Percentiles rank a stretch among this genome's conserved stretches.
Evolutionary conservation across 2,113 vertebrate genomes (phyloP).

Genomic region (Muntiacus reevesi): DNA sequence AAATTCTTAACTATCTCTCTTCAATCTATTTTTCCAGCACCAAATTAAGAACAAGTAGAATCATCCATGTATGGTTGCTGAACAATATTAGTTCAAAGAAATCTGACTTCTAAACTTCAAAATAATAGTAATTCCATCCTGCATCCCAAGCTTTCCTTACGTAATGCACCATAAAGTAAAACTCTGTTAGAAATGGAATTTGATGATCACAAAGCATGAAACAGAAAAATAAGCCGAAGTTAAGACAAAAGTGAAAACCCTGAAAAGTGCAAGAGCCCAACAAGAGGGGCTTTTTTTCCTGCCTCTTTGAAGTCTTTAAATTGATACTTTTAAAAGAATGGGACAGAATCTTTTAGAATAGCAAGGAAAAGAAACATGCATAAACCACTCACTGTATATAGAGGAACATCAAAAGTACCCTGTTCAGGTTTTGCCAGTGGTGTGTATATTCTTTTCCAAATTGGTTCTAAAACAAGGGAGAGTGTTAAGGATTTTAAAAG

Average conservation of each 20-base stretch:
- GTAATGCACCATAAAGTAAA: not conserved
- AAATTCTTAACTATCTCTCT: not conserved
- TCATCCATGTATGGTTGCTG: not conserved
- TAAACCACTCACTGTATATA: not conserved
- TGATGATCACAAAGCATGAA: not conserved
- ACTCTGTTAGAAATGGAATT: not conserved
- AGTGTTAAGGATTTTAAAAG: constrained; percentile 75
- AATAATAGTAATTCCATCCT: not conserved
- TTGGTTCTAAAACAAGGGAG: constrained; percentile 71
- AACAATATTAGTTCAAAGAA: not conserved
- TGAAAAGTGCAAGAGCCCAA: not conserved
- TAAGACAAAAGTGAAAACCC: not conserved
- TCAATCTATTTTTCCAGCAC: not conserved
- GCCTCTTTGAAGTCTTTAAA: constrained; percentile 31
- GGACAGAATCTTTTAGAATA: not conserved
- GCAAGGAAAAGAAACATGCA: constrained; percentile 34
- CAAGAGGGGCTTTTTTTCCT: not conserved
- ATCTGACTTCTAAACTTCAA: not conserved
- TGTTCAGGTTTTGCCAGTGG: constrained; percentile 61
- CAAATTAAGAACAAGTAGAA: not conserved
- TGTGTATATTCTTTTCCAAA: constrained; percentile 57
- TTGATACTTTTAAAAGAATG: not conserved
- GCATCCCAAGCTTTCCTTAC: not conserved
- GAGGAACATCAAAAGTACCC: constrained; percentile 1
- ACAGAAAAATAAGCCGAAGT: not conserved